Conservation (phyloP, 2,113 vertebrate species). For the Melanostigma gelatinosum region DNA sequence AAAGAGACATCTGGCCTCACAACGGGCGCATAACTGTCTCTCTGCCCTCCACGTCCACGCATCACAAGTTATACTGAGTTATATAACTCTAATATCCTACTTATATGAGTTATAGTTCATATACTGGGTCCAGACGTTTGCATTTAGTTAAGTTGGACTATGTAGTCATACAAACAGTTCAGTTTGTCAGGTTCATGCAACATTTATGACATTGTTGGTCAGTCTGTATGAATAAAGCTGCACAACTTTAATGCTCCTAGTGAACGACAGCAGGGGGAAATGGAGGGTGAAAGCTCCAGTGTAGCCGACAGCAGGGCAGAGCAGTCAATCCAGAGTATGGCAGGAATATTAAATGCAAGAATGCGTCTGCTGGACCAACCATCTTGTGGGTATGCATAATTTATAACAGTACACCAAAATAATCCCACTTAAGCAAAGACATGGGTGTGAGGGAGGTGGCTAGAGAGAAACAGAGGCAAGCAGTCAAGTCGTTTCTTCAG, state of each 20-base stretch:
- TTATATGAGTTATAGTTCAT: no score
- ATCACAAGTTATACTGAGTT: no score
- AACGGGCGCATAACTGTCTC: no score
- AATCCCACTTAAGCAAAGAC: slow-evolving; percentile 7
- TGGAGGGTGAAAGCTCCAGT: background rate
- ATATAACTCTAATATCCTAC: no score
- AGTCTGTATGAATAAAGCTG: background rate
- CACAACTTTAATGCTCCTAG: background rate
- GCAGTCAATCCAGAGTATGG: background rate
- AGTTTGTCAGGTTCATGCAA: no score
- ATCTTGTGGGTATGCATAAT: slow-evolving; percentile 34
- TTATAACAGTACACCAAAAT: slow-evolving; percentile 24
- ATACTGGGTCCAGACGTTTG: no score
- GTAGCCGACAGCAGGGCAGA: slow-evolving; percentile 2
- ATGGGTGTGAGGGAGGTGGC: background rate
- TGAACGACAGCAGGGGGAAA: background rate
- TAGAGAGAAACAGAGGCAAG: background rate
- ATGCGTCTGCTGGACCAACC: slow-evolving; percentile 22
- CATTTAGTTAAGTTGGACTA: no score
- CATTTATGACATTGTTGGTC: no score
- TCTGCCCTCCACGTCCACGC: no score
- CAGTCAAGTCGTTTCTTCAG: background rate
- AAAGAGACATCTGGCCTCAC: no score
- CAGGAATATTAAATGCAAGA: slow-evolving; percentile 26
- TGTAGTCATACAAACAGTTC: no score